phyloP scores from a whole-genome alignment of 1,140 invertebrate genomes.

The Orchesella cincta region DNA sequence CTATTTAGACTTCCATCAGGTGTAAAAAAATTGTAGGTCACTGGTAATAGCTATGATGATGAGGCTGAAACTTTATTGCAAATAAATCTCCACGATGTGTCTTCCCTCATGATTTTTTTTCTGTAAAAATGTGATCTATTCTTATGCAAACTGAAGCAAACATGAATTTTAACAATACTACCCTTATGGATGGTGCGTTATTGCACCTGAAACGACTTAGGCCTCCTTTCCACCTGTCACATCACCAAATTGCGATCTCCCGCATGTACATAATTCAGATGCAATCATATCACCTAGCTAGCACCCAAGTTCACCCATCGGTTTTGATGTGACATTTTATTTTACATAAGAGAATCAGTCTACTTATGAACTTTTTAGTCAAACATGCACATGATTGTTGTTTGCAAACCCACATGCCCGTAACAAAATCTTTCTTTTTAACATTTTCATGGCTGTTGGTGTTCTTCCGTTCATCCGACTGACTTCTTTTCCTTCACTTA shows the following conservation, averaged over 20 bases:
- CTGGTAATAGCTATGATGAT: neutral
- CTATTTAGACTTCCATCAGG: neutral
- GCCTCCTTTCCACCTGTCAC: neutral
- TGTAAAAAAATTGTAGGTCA: constrained; percentile 5
- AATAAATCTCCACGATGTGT: too few species aligned
- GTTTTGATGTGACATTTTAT: too few species aligned
- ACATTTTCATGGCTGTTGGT: constrained; percentile 13
- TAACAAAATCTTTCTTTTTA: neutral
- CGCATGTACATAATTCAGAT: neutral
- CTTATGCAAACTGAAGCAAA: too few species aligned
- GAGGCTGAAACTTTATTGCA: neutral
- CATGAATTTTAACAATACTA: too few species aligned
- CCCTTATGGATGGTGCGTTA: too few species aligned
- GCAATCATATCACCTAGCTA: too few species aligned
- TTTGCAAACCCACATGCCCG: neutral
- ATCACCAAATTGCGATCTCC: neutral
- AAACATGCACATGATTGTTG: too few species aligned
- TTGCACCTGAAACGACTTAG: too few species aligned
- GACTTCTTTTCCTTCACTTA: neutral
- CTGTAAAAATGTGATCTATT: too few species aligned
- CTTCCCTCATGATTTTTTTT: too few species aligned
- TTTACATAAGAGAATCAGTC: too few species aligned
- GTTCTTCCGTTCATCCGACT: neutral
- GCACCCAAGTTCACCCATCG: neutral
- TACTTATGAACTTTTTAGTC: too few species aligned